phyloP scores from a whole-genome alignment of 1,140 invertebrate species.

The Psilanteris sp. region DNA sequence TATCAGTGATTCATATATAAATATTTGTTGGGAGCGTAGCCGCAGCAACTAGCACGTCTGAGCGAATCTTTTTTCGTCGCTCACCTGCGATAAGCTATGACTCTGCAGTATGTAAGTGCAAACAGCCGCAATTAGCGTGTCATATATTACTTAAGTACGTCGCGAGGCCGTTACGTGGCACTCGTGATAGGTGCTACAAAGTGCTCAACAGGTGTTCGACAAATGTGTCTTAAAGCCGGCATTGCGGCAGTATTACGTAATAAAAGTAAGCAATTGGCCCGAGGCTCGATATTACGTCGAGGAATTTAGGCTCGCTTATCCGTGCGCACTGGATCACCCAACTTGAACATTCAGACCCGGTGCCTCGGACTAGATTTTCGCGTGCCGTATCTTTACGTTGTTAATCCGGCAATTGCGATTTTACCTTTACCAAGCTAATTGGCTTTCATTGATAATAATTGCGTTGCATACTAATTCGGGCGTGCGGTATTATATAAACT shows the following conservation, averaged over 20 bases:
- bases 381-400: not conserved
- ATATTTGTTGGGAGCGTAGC: too few relatives aligned
- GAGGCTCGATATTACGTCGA: slow-evolving; percentile 58
- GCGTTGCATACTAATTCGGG: too few relatives aligned
- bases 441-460: too few relatives aligned
- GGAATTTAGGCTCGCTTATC: slow-evolving; percentile 58
- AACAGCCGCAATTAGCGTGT: slow-evolving; percentile 64
- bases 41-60: not conserved
- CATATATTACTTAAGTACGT: slow-evolving; percentile 65
- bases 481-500: too few relatives aligned
- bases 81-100: slow-evolving; percentile 43
- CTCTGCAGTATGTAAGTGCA: slow-evolving; percentile 48
- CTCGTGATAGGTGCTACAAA: slow-evolving; percentile 62
- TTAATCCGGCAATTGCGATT: too few relatives aligned
- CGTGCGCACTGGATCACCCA: slow-evolving; percentile 36
- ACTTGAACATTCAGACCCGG: too few relatives aligned
- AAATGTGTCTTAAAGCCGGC: slow-evolving; percentile 65
- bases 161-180: slow-evolving; percentile 60
- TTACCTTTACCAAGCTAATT: too few relatives aligned
- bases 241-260: slow-evolving; percentile 59
- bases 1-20: slow-evolving; percentile 43
- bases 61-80: slow-evolving; percentile 25
- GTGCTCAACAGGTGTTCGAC: slow-evolving; percentile 66
- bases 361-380: too few relatives aligned
- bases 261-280: slow-evolving; percentile 66